These are phyloP conservation scores for Kryptolebias ocellatus DNA, from an alignment of 2,797 vertebrate species.

Conservation along the genomic window DNA sequence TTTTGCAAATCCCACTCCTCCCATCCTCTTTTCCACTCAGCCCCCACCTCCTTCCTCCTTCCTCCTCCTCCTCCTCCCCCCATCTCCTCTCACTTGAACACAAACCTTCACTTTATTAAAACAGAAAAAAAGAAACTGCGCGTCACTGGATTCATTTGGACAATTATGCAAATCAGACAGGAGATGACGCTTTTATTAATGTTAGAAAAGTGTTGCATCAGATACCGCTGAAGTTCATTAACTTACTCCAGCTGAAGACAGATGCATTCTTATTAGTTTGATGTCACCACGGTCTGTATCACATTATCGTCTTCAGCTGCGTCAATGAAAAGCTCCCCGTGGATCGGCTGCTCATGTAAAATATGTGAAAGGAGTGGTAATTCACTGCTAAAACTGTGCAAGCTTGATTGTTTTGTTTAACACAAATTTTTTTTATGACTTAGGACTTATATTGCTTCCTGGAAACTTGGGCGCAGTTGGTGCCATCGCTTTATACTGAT, in stretches of 20 bases:
- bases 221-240: constrained; percentile 76
- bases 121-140: constrained; percentile 40
- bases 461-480: constrained; percentile 10
- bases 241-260: constrained; percentile 66
- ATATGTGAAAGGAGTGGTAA: constrained; percentile 16
- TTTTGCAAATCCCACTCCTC: constrained; percentile 57
- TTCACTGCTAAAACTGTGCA: constrained; percentile 26
- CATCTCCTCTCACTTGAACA: constrained; percentile 54
- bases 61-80: background rate
- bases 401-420: constrained; percentile 21
- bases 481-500: constrained; percentile 1
- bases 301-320: constrained; percentile 49
- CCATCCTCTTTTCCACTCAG: constrained; percentile 28
- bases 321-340: constrained; percentile 56
- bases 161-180: constrained; percentile 82
- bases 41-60: constrained; percentile 6
- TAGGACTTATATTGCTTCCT: constrained; percentile 18
- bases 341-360: constrained; percentile 39
- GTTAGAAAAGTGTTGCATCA: constrained; percentile 79
- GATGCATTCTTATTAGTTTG: constrained; percentile 70
- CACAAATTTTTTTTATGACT: background rate
- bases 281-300: constrained; percentile 59
- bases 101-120: constrained; percentile 73
- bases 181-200: constrained; percentile 81
- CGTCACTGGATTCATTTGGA: constrained; percentile 79